phyloP scores from a whole-genome alignment of 2,888 invertebrate genomes.

The Drosophila paranaensis region DNA sequence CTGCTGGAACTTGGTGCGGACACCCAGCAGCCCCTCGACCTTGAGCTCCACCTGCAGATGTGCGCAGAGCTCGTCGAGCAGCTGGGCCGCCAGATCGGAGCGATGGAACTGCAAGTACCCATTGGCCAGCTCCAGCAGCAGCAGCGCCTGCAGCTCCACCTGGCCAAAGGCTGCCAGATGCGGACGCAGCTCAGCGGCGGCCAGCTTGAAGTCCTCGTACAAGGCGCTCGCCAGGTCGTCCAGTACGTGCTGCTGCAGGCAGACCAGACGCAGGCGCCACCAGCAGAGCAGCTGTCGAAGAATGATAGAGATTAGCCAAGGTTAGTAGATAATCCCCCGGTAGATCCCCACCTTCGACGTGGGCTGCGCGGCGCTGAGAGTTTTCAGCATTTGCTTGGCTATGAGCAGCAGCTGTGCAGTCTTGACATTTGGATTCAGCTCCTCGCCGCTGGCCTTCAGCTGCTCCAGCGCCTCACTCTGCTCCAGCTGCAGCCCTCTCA shows the following conservation, averaged over 20 bases:
- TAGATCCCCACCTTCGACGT: constrained; percentile 69
- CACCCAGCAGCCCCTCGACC: constrained; percentile 92
- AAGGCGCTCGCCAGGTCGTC: constrained; percentile 91
- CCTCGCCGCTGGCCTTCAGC: constrained; percentile 87
- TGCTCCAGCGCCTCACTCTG: constrained; percentile 52
- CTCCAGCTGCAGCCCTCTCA: constrained; percentile 33
- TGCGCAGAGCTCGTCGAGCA: constrained; percentile 88
- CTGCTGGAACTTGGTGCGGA: constrained; percentile 95
- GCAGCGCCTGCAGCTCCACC: constrained; percentile 84
- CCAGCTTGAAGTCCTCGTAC: constrained; percentile 84
- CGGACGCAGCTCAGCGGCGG: constrained; percentile 56
- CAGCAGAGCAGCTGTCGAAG: constrained; percentile 68
- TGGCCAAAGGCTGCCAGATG: constrained; percentile 78
- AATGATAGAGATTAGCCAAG: not conserved
- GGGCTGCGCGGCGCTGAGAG: constrained; percentile 74
- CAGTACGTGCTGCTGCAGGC: constrained; percentile 90
- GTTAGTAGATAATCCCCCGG: not conserved
- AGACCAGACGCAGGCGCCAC: constrained; percentile 91
- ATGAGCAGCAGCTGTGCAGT: constrained; percentile 85
- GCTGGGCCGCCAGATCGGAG: constrained; percentile 89
- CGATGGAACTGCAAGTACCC: constrained; percentile 91
- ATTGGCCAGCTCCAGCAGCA: constrained; percentile 87
- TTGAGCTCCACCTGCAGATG: constrained; percentile 89
- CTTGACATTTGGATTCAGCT: constrained; percentile 88
- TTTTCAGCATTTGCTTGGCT: constrained; percentile 84